phyloP scores from a whole-genome alignment of 2,113 vertebrate genomes.

The Picathartes gymnocephalus region DNA sequence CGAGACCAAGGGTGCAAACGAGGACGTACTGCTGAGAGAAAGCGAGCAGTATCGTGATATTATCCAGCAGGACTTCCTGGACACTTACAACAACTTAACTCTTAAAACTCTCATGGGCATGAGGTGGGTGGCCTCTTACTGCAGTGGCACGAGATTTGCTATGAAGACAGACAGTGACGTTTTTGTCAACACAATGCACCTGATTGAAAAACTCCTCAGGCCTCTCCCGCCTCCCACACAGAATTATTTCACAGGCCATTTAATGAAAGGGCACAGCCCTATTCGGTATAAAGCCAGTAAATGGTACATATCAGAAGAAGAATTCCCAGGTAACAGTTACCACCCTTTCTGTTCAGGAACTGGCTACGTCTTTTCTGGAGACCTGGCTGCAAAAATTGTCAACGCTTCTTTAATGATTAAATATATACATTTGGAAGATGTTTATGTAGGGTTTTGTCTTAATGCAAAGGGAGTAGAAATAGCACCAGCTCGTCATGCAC shows the following conservation, averaged over 20 bases:
- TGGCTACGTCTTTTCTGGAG: not conserved
- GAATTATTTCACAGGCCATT: slow-evolving; percentile 5
- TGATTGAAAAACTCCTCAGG: not conserved
- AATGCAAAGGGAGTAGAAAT: not conserved
- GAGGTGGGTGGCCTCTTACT: not conserved
- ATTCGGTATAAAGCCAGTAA: not conserved
- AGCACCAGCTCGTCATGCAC: not conserved
- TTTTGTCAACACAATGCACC: slow-evolving; percentile 12
- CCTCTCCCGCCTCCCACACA: not conserved
- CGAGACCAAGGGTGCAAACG: not conserved
- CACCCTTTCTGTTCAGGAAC: slow-evolving; percentile 27
- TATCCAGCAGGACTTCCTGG: slow-evolving; percentile 32
- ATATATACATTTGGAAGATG: not conserved
- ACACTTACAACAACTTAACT: slow-evolving; percentile 4
- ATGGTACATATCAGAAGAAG: not conserved
- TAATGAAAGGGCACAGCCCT: not conserved
- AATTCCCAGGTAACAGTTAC: not conserved
- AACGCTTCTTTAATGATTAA: not conserved
- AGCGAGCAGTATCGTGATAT: not conserved
- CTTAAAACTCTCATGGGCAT: slow-evolving; percentile 30
- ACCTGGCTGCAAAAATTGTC: not conserved
- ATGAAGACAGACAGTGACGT: slow-evolving; percentile 1
- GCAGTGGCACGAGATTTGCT: not conserved
- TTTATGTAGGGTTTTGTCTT: slow-evolving; percentile 5
- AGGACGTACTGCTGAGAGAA: not conserved